Evolutionary conservation across 2,888 invertebrate genomes (phyloP).

Genomic region (Drosophila parthenogenetica): DNA sequence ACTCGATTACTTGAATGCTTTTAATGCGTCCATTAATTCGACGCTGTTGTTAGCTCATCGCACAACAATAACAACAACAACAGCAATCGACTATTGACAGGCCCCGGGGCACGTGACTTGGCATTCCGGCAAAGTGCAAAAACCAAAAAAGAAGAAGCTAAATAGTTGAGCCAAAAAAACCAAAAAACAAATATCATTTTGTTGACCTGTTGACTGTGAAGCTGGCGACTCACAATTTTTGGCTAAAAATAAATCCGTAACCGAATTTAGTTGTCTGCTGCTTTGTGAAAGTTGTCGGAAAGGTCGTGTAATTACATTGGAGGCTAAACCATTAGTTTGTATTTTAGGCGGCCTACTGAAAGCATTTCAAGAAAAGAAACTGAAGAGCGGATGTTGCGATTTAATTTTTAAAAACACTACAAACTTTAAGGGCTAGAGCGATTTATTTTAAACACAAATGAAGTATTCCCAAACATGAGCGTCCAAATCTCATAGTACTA

Average conservation of each 20-base stretch:
- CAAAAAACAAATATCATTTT: constrained; percentile 10
- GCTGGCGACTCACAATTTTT: constrained; percentile 32
- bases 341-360: not conserved
- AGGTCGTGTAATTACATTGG: constrained; percentile 43
- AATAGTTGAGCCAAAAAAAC: constrained; percentile 26
- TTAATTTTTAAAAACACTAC: not conserved
- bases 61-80: constrained; percentile 25
- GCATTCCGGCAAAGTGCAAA: constrained; percentile 50
- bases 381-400: not conserved
- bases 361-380: constrained; percentile 1
- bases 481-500: too few species aligned
- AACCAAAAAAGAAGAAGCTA: constrained; percentile 27
- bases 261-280: constrained; percentile 33
- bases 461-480: too few species aligned
- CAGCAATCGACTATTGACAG: constrained; percentile 33
- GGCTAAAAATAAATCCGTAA: constrained; percentile 65
- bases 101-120: constrained; percentile 71
- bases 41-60: constrained; percentile 60
- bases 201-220: constrained; percentile 62
- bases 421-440: too few species aligned
- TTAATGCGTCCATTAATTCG: constrained; percentile 57
- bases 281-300: constrained; percentile 52
- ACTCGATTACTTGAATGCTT: constrained; percentile 50
- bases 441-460: too few species aligned
- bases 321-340: constrained; percentile 12